Conservation (phyloP, 92 coral and sea anemone species). For the Palythoa caribaeorum region DNA sequence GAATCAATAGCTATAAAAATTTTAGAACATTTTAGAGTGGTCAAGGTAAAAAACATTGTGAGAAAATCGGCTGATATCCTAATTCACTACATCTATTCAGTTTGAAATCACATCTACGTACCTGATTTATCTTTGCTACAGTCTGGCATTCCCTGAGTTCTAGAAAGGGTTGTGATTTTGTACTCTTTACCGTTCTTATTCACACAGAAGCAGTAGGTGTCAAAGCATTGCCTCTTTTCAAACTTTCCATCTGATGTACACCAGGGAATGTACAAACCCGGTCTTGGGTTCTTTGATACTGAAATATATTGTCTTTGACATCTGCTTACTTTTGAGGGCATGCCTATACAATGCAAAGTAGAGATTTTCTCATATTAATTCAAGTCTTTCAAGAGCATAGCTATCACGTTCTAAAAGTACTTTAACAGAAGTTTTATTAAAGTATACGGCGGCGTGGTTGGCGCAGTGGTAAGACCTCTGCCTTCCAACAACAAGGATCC, state of each 20-base stretch:
- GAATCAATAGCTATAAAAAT: too few species aligned
- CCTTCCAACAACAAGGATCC: too few species aligned
- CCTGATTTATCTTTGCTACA: slow-evolving; percentile 23
- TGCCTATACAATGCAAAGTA: not conserved
- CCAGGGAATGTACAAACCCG: slow-evolving; percentile 41
- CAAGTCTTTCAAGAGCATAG: not conserved
- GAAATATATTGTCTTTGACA: slow-evolving; percentile 23
- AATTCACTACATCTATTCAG: too few species aligned
- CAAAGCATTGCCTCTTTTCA: slow-evolving; percentile 37
- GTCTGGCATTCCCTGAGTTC: slow-evolving; percentile 35
- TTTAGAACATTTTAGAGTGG: too few species aligned
- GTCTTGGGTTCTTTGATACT: slow-evolving; percentile 37
- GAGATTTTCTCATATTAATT: too few species aligned
- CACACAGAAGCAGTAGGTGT: slow-evolving; percentile 41
- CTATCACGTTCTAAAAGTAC: not conserved
- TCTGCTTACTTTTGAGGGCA: not conserved
- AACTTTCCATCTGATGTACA: slow-evolving; percentile 32
- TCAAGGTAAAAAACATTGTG: too few species aligned
- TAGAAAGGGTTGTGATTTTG: not conserved
- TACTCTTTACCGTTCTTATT: slow-evolving; percentile 26
- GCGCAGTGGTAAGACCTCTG: too few species aligned
- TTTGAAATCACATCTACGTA: not conserved
- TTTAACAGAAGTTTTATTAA: too few species aligned
- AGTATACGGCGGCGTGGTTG: too few species aligned
- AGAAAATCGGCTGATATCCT: too few species aligned